Percentiles rank a stretch among this genome's conserved stretches.
phyloP scores from a whole-genome alignment of 2,797 vertebrate species.

The Caiman crocodilus region DNA sequence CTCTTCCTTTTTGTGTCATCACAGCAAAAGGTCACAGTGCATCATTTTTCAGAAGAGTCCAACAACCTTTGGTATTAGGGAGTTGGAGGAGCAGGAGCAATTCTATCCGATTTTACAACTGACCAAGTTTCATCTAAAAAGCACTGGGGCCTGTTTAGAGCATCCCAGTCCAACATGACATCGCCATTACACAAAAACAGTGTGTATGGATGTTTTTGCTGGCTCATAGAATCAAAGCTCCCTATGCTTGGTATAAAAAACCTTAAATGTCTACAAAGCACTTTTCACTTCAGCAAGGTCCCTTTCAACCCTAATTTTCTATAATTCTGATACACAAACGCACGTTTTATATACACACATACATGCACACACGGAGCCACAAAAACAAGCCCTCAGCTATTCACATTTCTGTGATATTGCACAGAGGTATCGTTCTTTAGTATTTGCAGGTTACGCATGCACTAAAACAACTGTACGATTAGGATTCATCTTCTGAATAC shows the following conservation, averaged over 20 bases:
- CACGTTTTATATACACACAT: background rate
- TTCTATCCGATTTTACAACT: background rate
- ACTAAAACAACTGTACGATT: background rate
- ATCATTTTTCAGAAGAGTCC: background rate
- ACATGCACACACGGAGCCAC: fast-evolving
- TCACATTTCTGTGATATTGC: background rate
- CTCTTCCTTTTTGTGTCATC: background rate
- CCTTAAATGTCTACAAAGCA: background rate
- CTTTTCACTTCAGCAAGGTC: background rate
- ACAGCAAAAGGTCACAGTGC: too few relatives aligned
- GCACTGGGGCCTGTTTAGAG: background rate
- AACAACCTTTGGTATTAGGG: background rate
- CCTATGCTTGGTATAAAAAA: background rate
- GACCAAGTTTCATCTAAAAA: background rate
- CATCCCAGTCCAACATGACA: background rate
- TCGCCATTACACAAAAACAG: background rate
- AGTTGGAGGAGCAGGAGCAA: background rate
- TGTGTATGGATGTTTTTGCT: background rate
- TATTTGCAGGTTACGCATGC: background rate
- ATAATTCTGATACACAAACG: too few relatives aligned
- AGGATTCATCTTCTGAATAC: background rate
- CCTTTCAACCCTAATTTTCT: too few relatives aligned
- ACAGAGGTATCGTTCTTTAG: background rate
- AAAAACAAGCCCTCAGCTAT: background rate
- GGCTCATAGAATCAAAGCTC: background rate